Evolutionary conservation across 2,797 vertebrate species (phyloP), one percentile per base, ranked within the genome.

Genomic region (Diplodus puntazzo): DNA sequence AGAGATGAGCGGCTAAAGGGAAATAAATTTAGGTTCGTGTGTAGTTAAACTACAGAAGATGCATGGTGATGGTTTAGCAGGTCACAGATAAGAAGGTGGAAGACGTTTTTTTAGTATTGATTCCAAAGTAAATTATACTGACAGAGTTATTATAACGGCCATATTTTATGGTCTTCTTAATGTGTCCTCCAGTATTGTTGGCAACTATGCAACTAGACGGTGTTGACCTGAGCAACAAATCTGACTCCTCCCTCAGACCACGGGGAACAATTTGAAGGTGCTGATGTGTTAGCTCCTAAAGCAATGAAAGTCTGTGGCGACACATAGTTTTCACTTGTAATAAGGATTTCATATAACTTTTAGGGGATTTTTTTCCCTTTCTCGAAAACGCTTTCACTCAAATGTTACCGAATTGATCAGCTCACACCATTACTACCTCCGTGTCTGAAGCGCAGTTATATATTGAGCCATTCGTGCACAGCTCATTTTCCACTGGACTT

Each of bases 181-280:
- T 68, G 65, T 25, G 34, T 39, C 81, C 58, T 68, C 64, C 11
- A 55, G 78, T 59, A 70, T 43, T 66, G 11, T 69, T 79, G 18
- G 27, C 43, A 57, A 60, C 52, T 82, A 58, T 68, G 61, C 20
- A 62, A 43, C 58, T 62, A 11, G 67, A 69, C 10, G 0, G 58
- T 73, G 61, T 73, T 58, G 75, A 78, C 65, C 53, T 18, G 46
- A 34, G 72, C 49, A 43, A 81, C 68, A 81, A 75, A 87, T 82
- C 59, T 70, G 57, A 50, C 53, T 25, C 8, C 54, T 62, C 73
- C 63, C 53, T 75, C 4, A 25, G 46, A 57, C 85, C 54, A 20
- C 0, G 11, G 73, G 62, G 72, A 83, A 63, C 68, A 21, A 2
- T 75, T 74, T 77, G 8, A 55, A 78, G 64, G 60, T 59, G 71